A percentile compares a stretch with the other conserved stretches of the same genome.
Conservation (phyloP, 2,888 invertebrate species). For the Rosalia funebris region DNA sequence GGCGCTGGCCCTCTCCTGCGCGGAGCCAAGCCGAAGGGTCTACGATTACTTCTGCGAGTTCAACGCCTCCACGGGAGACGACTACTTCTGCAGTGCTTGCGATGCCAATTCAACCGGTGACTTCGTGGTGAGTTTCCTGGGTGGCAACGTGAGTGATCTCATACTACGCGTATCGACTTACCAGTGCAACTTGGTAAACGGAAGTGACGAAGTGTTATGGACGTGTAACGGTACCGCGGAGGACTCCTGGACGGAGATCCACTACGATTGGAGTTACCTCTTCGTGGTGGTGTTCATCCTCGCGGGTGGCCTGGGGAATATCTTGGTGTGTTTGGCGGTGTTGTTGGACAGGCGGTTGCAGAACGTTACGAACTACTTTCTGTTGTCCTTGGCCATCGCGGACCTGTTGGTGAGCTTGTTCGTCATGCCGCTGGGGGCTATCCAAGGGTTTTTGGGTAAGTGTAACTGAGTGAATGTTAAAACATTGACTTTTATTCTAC, state of each 20-base stretch:
- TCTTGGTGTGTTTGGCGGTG: constrained; percentile 93
- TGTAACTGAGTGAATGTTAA: constrained; percentile 11
- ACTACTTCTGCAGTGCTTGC: constrained; percentile 49
- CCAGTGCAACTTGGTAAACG: constrained; percentile 50
- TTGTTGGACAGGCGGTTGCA: constrained; percentile 89
- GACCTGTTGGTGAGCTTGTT: constrained; percentile 92
- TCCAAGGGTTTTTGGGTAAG: constrained; percentile 94
- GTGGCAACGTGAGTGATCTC: constrained; percentile 46
- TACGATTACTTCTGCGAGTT: constrained; percentile 52
- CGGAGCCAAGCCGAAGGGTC: constrained; percentile 37
- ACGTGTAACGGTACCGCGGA: constrained; percentile 46
- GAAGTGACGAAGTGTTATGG: constrained; percentile 51
- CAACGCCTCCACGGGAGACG: constrained; percentile 33
- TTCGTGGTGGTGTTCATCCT: constrained; percentile 87
- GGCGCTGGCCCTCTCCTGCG: constrained; percentile 46
- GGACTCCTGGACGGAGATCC: constrained; percentile 39
- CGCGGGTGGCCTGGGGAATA: constrained; percentile 90
- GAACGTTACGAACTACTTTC: constrained; percentile 95
- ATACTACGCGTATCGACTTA: constrained; percentile 44
- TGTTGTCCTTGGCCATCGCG: constrained; percentile 91
- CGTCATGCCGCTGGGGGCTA: constrained; percentile 95
- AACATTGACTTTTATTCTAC: too few relatives aligned
- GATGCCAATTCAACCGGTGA: constrained; percentile 42
- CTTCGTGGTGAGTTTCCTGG: constrained; percentile 42
- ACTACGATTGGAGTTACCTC: constrained; percentile 84